Conservation (phyloP, 2,113 vertebrate genomes). For the Hemichromis elongatus region DNA sequence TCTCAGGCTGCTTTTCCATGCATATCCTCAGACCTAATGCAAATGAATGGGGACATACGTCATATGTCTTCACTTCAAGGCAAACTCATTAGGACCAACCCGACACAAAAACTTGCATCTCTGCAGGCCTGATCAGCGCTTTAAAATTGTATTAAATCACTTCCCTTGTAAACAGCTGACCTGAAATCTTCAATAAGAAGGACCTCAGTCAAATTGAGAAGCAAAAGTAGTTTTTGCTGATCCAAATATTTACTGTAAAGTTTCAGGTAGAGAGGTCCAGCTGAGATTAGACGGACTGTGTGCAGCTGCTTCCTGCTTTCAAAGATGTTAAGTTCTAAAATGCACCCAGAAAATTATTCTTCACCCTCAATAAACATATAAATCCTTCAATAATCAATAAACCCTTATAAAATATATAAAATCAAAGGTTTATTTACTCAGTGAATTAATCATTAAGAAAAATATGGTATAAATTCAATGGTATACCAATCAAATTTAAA, state of each 20-base stretch:
- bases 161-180: background rate
- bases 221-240: background rate
- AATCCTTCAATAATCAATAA: too few species aligned
- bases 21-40: background rate
- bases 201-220: background rate
- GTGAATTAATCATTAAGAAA: background rate
- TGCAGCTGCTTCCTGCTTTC: background rate
- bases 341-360: background rate
- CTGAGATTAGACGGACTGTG: background rate
- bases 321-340: background rate
- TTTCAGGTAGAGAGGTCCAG: background rate
- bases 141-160: background rate
- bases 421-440: background rate
- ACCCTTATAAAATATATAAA: background rate
- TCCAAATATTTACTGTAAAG: background rate
- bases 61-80: background rate
- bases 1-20: background rate
- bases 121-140: background rate
- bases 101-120: background rate
- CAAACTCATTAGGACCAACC: background rate
- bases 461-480: background rate
- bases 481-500: background rate
- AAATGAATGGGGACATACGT: background rate
- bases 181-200: background rate
- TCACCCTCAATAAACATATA: background rate